These are phyloP conservation scores for Arnoldichthys spilopterus DNA, from an alignment of 2,797 vertebrate species.

Conservation along the genomic window DNA sequence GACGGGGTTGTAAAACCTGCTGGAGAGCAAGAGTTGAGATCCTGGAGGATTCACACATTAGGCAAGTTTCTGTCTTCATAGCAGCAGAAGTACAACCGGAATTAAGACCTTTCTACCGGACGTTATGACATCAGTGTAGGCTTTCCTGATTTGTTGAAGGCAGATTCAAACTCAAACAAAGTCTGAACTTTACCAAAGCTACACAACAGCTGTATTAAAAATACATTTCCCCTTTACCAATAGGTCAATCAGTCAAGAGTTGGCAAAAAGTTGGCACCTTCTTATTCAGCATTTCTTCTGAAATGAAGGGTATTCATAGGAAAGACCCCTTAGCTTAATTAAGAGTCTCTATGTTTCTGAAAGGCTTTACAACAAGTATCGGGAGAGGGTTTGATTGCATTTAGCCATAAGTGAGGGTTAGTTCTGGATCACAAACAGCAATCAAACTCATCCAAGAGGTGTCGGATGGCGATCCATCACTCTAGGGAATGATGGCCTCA, in stretches of 20 bases:
- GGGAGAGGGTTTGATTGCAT: background rate
- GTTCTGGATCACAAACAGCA: background rate
- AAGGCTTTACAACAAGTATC: background rate
- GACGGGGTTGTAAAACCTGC: background rate
- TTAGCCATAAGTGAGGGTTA: background rate
- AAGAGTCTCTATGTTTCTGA: background rate
- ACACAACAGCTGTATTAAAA: background rate
- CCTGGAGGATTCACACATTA: constrained; percentile 47
- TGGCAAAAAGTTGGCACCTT: background rate
- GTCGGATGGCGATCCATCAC: background rate
- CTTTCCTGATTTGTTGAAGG: background rate
- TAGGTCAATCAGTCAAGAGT: too few relatives aligned
- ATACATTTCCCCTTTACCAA: too few relatives aligned
- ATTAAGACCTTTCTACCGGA: too few relatives aligned
- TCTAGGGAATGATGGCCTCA: background rate
- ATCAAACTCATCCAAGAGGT: background rate
- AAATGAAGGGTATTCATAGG: background rate
- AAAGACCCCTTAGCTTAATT: background rate
- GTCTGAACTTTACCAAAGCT: background rate
- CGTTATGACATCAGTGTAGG: background rate
- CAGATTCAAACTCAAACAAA: too few relatives aligned
- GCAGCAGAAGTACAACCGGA: background rate
- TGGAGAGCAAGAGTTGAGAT: background rate
- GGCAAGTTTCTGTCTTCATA: constrained; percentile 33
- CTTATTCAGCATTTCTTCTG: background rate